Base-by-base conservation (phyloP, 2,888 invertebrate genomes). In the Ichneumon xanthorius region DNA sequence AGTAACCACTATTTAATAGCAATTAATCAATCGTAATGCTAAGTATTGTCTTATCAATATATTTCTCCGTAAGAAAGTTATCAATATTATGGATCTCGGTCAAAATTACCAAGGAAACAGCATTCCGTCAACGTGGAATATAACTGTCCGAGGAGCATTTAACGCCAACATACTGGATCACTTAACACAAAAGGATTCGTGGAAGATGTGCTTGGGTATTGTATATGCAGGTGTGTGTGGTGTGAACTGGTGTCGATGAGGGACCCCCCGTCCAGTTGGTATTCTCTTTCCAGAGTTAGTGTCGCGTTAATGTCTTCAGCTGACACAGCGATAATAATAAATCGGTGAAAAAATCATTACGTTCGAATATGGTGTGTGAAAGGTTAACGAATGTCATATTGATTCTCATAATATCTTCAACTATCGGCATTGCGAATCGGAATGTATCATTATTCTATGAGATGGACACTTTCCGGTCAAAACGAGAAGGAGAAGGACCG, bases 401-500 rank as follows among this genome's bases (percentile, higher is more conserved):
- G 5, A 22, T 67, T 19, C 45, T 61, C 4, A 22, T 80, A 7
- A 37, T 76, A 19, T 45, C 58, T 55, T 22, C 45, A 9, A 26
- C 45, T 16, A 26, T 80, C 26, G 67, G 37, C 14, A 48, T 77
- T 7, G 19, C 26, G 2, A 11, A 11, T 37, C 53, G 50, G 22
- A 61, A 75, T 48, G 55, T 61, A 2, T 11, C 22, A 53, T 82
- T 65, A 75, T 45, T 11, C 0, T 72, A 84, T 37, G 71, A 76
- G 4, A 77, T 48, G 7, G 40, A 33, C 5, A n/a, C 16, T 50
- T 61, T 50, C 67, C 78, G 86, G 30, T 63, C 70, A 5, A 67
- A 40, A 40, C 82, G 89, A 67, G 89, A 83, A 67, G 90, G 94
- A 67, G 95, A 94, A 6, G 92, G 95, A 85, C 93, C 93, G 70